Percentiles rank a stretch among this genome's conserved stretches.
These are phyloP conservation scores for Falcaria lacertinaria DNA, from an alignment of 2,888 invertebrate genomes.

Conservation along the genomic window DNA sequence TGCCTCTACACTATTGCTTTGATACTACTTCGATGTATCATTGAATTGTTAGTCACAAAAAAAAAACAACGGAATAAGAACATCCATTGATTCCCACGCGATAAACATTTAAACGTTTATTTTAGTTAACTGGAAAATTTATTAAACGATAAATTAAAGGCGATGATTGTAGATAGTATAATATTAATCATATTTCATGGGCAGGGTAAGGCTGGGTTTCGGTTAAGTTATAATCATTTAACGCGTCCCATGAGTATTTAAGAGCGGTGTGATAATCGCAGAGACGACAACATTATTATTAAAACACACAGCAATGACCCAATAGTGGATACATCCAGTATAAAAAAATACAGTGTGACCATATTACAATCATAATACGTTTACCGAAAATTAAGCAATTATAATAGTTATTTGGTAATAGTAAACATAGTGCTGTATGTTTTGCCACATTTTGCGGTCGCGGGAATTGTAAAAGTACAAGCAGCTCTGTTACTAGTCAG, in stretches of 20 bases:
- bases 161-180: constrained; percentile 7
- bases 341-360: constrained; percentile 4
- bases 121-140: constrained; percentile 1
- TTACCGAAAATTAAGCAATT: too few species aligned
- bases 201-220: constrained; percentile 22
- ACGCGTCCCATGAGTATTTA: constrained; percentile 28
- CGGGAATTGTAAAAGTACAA: too few species aligned
- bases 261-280: constrained; percentile 27
- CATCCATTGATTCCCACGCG: background rate
- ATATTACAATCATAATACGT: background rate
- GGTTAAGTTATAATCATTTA: constrained; percentile 30
- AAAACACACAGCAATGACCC: constrained; percentile 41
- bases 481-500: too few species aligned
- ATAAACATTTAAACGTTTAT: constrained; percentile 1
- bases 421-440: too few species aligned
- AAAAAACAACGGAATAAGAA: background rate
- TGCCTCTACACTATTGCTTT: too few species aligned
- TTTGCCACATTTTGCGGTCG: too few species aligned
- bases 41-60: background rate
- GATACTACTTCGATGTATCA: background rate
- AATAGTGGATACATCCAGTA: constrained; percentile 18
- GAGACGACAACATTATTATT: constrained; percentile 41
- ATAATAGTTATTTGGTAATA: too few species aligned
- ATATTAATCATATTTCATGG: constrained; percentile 28
- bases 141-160: constrained; percentile 6